A percentile compares a stretch with the other conserved stretches of the same genome.
These are phyloP conservation scores for Lasioglossum oenotherae DNA, from an alignment of 2,888 invertebrate genomes.

Conservation along the genomic window DNA sequence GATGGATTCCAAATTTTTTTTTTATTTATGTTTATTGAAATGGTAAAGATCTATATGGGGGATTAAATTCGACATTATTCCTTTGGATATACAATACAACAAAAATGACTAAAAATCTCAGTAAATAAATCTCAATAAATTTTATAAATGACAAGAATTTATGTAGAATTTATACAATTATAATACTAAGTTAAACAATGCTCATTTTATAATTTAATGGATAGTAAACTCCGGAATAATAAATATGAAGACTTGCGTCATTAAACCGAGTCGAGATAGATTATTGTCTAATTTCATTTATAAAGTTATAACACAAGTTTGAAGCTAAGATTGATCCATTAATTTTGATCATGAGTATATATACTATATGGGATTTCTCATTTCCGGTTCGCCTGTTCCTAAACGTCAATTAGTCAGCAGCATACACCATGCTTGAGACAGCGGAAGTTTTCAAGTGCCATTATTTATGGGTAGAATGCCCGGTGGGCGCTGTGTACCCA, in stretches of 20 bases:
- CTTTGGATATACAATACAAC: neutral
- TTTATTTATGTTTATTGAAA: neutral
- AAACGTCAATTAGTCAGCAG: neutral
- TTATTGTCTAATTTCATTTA: neutral
- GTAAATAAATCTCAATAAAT: too few relatives aligned
- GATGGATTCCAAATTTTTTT: neutral
- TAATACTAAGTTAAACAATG: neutral
- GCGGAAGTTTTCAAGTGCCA: neutral
- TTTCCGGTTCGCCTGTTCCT: neutral
- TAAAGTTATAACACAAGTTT: neutral
- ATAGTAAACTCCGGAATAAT: too few relatives aligned
- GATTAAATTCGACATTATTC: neutral
- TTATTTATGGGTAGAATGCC: neutral
- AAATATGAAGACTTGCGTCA: too few relatives aligned
- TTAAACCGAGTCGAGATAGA: neutral
- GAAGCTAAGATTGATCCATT: neutral
- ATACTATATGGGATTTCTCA: neutral
- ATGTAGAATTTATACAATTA: too few relatives aligned
- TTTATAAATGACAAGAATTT: too few relatives aligned
- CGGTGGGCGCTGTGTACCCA: neutral
- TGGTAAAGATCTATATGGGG: neutral
- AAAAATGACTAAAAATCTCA: neutral
- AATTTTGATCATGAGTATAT: neutral
- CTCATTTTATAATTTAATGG: neutral
- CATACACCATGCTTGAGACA: neutral